A percentile compares a stretch with the other conserved stretches of the same genome.
Evolutionary conservation across 2,888 invertebrate species (phyloP).

Genomic region (Dione juno): DNA sequence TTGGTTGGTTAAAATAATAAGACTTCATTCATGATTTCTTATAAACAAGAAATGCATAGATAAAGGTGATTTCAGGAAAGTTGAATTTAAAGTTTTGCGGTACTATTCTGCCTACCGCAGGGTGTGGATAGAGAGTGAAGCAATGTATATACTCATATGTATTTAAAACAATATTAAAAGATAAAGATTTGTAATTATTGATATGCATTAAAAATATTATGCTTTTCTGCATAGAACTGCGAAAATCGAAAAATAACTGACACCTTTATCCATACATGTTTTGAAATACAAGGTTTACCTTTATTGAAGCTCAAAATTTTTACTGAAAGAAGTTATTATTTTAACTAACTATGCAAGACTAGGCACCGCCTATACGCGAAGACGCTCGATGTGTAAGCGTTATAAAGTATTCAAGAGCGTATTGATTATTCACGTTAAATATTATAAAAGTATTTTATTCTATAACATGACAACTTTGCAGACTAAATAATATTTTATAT

Average conservation of each 20-base stretch:
- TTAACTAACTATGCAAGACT: conserved; percentile 1
- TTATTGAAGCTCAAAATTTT: background rate
- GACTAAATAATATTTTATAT: background rate
- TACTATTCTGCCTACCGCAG: too few relatives aligned
- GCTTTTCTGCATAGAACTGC: too few relatives aligned
- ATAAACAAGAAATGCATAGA: too few relatives aligned
- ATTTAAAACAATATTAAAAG: too few relatives aligned
- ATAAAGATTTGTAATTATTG: too few relatives aligned
- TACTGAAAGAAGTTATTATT: conserved; percentile 4
- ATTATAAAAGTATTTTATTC: background rate
- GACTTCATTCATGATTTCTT: background rate
- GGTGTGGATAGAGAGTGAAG: too few relatives aligned
- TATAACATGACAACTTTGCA: background rate
- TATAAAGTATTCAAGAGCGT: conserved; percentile 14
- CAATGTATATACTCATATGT: too few relatives aligned
- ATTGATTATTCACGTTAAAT: conserved; percentile 8
- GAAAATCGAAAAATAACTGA: too few relatives aligned
- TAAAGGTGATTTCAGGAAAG: too few relatives aligned
- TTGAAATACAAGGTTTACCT: background rate
- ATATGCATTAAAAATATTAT: too few relatives aligned
- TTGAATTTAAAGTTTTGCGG: too few relatives aligned
- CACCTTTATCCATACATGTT: too few relatives aligned
- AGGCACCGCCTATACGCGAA: conserved; percentile 6
- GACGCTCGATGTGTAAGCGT: background rate
- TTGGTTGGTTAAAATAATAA: conserved; percentile 10